phyloP scores from a whole-genome alignment of 1,140 invertebrate species.

The Plectus sambesii region DNA sequence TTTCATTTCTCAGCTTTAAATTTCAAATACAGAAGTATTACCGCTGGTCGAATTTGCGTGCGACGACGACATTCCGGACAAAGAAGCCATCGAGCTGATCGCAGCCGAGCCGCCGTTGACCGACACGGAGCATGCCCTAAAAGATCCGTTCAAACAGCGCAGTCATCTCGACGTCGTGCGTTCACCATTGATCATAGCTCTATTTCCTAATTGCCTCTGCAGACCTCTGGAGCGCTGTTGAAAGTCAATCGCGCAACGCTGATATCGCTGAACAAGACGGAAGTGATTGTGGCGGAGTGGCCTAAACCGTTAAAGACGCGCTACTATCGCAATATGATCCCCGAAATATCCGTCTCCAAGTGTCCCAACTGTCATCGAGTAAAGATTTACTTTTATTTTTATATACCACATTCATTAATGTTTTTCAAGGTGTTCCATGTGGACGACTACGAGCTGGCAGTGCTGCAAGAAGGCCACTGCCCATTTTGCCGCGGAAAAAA shows the following conservation, averaged over 20 bases:
- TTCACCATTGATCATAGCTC: slow-evolving; percentile 10
- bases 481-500: slow-evolving; percentile 93
- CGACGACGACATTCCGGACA: slow-evolving; percentile 68
- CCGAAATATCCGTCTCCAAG: slow-evolving; percentile 73
- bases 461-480: slow-evolving; percentile 77
- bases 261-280: slow-evolving; percentile 62
- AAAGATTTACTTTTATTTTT: slow-evolving; percentile 27
- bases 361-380: slow-evolving; percentile 82
- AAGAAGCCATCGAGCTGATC: slow-evolving; percentile 74
- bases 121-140: slow-evolving; percentile 47
- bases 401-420: slow-evolving; percentile 21
- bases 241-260: slow-evolving; percentile 61
- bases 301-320: slow-evolving; percentile 62
- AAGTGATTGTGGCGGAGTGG: slow-evolving; percentile 70
- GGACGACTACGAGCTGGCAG: slow-evolving; percentile 90
- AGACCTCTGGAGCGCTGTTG: slow-evolving; percentile 50
- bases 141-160: slow-evolving; percentile 33
- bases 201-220: slow-evolving; percentile 22
- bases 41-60: slow-evolving; percentile 85
- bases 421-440: slow-evolving; percentile 78
- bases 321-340: slow-evolving; percentile 80
- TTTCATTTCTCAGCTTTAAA: slow-evolving; percentile 9
- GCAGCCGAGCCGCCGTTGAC: slow-evolving; percentile 56
- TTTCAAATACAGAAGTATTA: slow-evolving; percentile 63
- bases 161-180: slow-evolving; percentile 44